Percentiles rank a stretch among this genome's conserved stretches.
phyloP scores from a whole-genome alignment of 1,140 invertebrate species.

The Chironomus striatipennis region DNA sequence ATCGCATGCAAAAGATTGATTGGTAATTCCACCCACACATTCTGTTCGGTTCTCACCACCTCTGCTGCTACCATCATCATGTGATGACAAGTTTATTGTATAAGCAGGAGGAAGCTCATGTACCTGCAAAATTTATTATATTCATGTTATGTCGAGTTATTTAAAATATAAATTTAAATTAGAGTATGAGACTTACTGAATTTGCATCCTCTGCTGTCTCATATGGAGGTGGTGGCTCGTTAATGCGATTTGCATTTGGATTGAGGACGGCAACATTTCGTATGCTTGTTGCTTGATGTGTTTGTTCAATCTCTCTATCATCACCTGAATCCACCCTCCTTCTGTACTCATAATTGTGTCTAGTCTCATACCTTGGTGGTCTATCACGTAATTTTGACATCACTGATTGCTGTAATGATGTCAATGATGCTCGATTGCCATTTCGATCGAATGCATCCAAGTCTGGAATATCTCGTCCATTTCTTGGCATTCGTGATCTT shows the following conservation, averaged over 20 bases:
- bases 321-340: not conserved
- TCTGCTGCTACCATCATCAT: not conserved
- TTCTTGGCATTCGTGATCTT: not conserved
- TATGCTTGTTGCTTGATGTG: not conserved
- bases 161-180: not conserved
- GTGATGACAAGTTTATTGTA: slow-evolving; percentile 13
- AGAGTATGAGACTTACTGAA: not conserved
- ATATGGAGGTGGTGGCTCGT: not conserved
- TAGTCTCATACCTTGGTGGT: slow-evolving; percentile 25
- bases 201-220: not conserved
- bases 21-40: not conserved
- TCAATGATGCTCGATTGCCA: slow-evolving; percentile 22
- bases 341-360: not conserved
- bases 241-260: not conserved
- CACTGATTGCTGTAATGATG: slow-evolving; percentile 24
- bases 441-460: not conserved
- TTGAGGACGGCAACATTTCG: not conserved
- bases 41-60: not conserved
- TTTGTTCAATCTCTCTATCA: not conserved
- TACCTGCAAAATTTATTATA: not conserved
- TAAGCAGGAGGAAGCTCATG: slow-evolving; percentile 10
- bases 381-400: slow-evolving; percentile 25
- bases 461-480: not conserved
- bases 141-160: not conserved
- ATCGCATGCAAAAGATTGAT: slow-evolving; percentile 10